These are phyloP conservation scores for Thyatira batis DNA, from an alignment of 2,888 invertebrate genomes.

Conservation along the genomic window DNA sequence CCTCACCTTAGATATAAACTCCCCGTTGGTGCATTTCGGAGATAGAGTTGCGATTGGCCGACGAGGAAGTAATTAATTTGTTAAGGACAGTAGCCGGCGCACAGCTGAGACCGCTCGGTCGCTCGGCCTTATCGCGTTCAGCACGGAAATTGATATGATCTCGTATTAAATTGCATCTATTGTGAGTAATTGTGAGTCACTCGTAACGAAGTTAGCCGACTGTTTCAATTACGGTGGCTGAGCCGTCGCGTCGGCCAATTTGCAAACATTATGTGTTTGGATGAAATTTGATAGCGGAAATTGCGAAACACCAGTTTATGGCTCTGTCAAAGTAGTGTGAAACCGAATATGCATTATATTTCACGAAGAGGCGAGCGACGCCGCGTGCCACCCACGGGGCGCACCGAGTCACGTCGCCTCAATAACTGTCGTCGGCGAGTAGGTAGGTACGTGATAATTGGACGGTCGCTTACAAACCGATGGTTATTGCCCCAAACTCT, in stretches of 20 bases:
- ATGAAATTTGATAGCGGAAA: background rate
- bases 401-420: background rate
- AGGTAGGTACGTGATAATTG: background rate
- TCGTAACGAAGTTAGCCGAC: background rate
- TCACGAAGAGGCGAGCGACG: background rate
- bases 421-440: background rate
- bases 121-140: background rate
- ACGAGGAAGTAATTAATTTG: slow-evolving; percentile 27
- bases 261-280: background rate
- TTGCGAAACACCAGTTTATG: background rate
- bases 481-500: background rate
- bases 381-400: background rate
- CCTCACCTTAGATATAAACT: slow-evolving; percentile 21
- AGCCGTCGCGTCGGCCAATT: background rate
- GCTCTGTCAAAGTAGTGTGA: background rate
- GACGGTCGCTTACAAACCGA: background rate
- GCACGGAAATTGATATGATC: slow-evolving; percentile 9
- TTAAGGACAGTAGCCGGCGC: slow-evolving; percentile 19
- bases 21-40: slow-evolving; percentile 17
- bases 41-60: slow-evolving; percentile 14
- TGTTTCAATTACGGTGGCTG: background rate
- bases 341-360: background rate
- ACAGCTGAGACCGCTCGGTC: background rate
- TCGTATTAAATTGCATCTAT: slow-evolving; percentile 1
- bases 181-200: background rate